Evolutionary conservation across 2,888 invertebrate genomes (phyloP), one percentile per base, ranked within the genome.

Genomic region (Leucoma salicis): DNA sequence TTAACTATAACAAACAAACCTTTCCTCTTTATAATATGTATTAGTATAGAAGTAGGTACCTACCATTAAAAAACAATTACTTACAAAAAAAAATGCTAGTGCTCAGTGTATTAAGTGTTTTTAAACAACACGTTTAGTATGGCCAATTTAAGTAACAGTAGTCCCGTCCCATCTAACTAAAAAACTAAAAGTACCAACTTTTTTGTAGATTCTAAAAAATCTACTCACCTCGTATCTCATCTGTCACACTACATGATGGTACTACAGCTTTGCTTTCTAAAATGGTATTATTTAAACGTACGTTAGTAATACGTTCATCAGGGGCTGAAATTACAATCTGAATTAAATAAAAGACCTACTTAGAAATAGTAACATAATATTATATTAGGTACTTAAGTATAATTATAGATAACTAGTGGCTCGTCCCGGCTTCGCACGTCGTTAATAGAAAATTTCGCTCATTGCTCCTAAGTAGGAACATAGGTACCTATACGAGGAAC

Each of bases 171-270:
- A n/a, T n/a, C 12, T 28, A 28, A 12, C 12, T 28, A 28, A 28
- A 28, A 11, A 28, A 28, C 28, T 11, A 28, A 28, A 28, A 28
- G 13, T 28, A 28, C 8, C 8, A 6, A 16, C 6, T 2, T n/a
- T 28, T 11, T 37, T 37, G 14, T 18, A 14, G 28, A 11, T 27
- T 36, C 15, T 37, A 29, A 29, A 37, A 29, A 37, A 37, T 29
- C 37, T n/a, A n/a, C n/a, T 37, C 37, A 37, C 37, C 37, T 37
- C 18, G 37, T 37, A 37, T 15, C 29, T 37, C 14, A 37, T 37
- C 29, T 37, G 15, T 37, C 31, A 18, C 31, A 37, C 37, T 15
- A 37, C 21, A n/a, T 18, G 21, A 21, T 38, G 31, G 18, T 31
- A 18, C 29, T 31, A 6, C 31, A 21, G 38, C 31, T 31, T n/a